phyloP scores from a whole-genome alignment of 2,113 vertebrate species.

The Motacilla alba region DNA sequence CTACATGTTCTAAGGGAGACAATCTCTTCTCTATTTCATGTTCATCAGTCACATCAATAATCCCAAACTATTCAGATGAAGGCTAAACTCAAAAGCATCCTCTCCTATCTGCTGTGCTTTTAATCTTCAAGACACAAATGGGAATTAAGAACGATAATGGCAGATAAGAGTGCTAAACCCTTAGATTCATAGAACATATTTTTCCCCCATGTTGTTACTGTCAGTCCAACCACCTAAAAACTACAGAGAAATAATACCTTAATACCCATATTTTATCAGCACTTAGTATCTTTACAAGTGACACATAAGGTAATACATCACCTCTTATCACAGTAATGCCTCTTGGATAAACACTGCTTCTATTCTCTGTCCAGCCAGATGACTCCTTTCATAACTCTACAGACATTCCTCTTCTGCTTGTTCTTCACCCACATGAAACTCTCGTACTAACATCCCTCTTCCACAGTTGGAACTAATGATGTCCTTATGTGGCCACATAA shows the following conservation, averaged over 20 bases:
- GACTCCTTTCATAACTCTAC: background rate
- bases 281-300: background rate
- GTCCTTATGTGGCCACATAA: background rate
- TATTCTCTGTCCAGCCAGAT: background rate
- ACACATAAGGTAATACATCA: background rate
- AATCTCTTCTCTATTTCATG: background rate
- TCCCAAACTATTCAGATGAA: background rate
- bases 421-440: background rate
- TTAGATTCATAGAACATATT: background rate
- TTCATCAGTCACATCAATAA: background rate
- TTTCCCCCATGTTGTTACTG: background rate
- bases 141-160: background rate
- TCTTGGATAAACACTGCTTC: background rate
- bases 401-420: background rate
- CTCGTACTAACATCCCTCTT: background rate
- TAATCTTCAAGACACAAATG: background rate
- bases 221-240: background rate
- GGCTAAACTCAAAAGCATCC: background rate
- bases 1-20: background rate
- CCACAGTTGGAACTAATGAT: background rate
- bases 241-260: background rate
- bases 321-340: background rate
- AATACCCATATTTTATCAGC: background rate
- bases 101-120: background rate
- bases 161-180: background rate